Conservation (phyloP, 2,113 vertebrate genomes). For the Sciurus niger region DNA sequence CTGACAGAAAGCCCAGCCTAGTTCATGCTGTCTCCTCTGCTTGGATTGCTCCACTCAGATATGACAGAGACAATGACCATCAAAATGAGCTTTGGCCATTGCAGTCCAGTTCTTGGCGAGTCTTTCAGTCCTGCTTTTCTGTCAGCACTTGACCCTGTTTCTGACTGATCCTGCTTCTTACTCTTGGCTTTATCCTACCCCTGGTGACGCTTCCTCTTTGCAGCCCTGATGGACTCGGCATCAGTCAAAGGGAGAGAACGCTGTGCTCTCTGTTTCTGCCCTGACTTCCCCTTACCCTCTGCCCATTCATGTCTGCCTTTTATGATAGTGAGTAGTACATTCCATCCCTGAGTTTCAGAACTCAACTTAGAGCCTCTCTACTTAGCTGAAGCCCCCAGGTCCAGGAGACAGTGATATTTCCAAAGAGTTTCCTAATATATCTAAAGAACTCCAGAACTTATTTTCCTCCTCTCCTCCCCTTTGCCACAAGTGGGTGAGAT, state of each 20-base stretch:
- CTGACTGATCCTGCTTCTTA: neutral
- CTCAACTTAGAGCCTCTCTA: neutral
- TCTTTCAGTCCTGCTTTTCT: neutral
- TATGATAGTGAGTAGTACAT: neutral
- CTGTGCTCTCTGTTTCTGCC: neutral
- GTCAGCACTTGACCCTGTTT: neutral
- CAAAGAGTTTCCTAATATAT: neutral
- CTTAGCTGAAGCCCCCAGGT: neutral
- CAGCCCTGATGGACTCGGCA: neutral
- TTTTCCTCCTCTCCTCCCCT: neutral
- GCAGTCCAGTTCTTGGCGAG: neutral
- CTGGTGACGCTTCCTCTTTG: neutral
- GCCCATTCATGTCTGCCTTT: neutral
- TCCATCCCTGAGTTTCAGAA: neutral
- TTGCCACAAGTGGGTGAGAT: neutral
- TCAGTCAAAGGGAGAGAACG: neutral
- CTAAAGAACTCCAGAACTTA: neutral
- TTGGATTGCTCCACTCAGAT: neutral
- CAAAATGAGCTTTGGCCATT: neutral
- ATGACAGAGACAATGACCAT: neutral
- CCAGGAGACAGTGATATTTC: neutral
- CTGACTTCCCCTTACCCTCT: neutral
- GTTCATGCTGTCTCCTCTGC: neutral
- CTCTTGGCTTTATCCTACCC: neutral
- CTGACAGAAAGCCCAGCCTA: neutral